A percentile compares a stretch with the other conserved stretches of the same genome.
Conservation (phyloP, 2,888 invertebrate species). For the Cremastobaeus sp. region DNA sequence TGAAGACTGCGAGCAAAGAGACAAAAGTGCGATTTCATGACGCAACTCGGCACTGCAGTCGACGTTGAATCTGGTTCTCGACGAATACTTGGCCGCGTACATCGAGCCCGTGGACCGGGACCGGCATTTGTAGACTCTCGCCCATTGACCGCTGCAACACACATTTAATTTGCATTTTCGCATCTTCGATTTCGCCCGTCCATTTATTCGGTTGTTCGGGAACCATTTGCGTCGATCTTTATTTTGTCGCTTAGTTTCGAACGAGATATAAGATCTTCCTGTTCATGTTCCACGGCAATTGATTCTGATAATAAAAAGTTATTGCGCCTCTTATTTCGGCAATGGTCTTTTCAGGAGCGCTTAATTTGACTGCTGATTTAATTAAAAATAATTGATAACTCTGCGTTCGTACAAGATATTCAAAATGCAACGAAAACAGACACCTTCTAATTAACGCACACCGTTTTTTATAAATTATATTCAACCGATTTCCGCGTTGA, state of each 20-base stretch:
- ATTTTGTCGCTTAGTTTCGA: conserved; percentile 24
- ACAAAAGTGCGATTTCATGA: conserved; percentile 95
- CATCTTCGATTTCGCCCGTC: conserved; percentile 13
- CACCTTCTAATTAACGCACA: too few species aligned
- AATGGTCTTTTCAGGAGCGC: conserved; percentile 25
- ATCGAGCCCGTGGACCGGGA: conserved; percentile 91
- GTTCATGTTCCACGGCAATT: conserved; percentile 33
- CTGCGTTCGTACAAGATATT: too few species aligned
- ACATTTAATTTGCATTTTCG: conserved; percentile 52
- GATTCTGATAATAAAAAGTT: conserved; percentile 42
- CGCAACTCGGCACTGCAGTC: conserved; percentile 93
- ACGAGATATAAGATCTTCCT: conserved; percentile 28
- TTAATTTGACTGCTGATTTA: neutral
- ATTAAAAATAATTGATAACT: conserved; percentile 1
- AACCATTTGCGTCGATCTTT: conserved; percentile 13
- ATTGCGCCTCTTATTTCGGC: conserved; percentile 14
- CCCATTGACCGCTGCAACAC: conserved; percentile 95
- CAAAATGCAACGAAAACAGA: too few species aligned
- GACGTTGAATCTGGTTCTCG: conserved; percentile 91
- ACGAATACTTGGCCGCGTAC: conserved; percentile 97
- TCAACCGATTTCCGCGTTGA: too few species aligned
- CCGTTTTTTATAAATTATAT: too few species aligned
- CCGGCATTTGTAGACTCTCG: conserved; percentile 93
- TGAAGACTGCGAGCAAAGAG: conserved; percentile 89
- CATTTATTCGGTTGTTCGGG: conserved; percentile 29